Evolutionary conservation across 2,888 invertebrate genomes (phyloP).

Genomic region (Clanis bilineata): DNA sequence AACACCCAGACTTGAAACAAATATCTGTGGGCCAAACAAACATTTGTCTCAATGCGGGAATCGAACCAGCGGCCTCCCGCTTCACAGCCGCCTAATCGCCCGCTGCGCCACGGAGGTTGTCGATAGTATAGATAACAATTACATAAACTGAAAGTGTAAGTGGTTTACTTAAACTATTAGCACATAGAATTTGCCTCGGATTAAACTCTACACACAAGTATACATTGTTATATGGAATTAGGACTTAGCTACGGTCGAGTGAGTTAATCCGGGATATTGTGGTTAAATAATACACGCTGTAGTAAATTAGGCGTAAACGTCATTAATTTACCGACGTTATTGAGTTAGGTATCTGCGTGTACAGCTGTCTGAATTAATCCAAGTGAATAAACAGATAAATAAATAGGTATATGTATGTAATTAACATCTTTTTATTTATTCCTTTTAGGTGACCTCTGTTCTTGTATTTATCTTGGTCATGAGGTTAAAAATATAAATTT

Average conservation of each 20-base stretch:
- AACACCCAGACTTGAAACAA: too few species aligned
- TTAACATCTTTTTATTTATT: too few species aligned
- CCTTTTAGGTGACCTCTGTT: too few species aligned
- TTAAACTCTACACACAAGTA: neutral
- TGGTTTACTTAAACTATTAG: neutral
- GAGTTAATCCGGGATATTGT: slow-evolving; percentile 6
- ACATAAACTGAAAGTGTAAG: neutral
- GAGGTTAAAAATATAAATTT: too few species aligned
- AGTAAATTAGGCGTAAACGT: neutral
- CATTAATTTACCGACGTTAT: neutral
- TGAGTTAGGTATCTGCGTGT: neutral
- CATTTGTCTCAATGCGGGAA: too few species aligned
- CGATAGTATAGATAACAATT: neutral
- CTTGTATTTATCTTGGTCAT: too few species aligned
- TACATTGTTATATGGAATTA: neutral
- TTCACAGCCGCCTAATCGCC: too few species aligned
- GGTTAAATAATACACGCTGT: slow-evolving; percentile 3
- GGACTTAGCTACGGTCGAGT: neutral
- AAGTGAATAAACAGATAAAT: neutral
- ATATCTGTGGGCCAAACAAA: too few species aligned
- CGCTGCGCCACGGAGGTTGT: too few species aligned
- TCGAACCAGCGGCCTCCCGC: too few species aligned
- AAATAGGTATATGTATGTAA: too few species aligned
- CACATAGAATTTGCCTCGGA: neutral
- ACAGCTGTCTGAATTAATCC: neutral